Evolutionary conservation across 2,113 vertebrate species (phyloP).

Genomic region (Halcyon senegalensis): DNA sequence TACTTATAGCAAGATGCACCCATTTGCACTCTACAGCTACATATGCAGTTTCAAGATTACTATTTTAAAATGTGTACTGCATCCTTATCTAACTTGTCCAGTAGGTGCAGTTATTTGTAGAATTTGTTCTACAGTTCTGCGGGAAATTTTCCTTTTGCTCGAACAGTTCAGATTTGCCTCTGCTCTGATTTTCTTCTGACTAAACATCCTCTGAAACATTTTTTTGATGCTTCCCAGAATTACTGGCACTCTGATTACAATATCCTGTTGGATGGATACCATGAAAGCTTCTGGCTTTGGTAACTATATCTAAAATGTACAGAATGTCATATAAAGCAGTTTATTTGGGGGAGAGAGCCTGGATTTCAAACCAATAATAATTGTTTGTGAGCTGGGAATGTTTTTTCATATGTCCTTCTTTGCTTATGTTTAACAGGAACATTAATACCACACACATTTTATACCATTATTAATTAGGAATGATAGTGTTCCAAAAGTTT

Average conservation of each 20-base stretch:
- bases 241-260: slow-evolving; percentile 33
- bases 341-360: not conserved
- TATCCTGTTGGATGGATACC: slow-evolving; percentile 41
- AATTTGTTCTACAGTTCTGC: slow-evolving; percentile 63
- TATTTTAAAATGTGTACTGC: slow-evolving; percentile 29
- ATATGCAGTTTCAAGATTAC: slow-evolving; percentile 57
- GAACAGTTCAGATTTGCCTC: slow-evolving; percentile 6
- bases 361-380: not conserved
- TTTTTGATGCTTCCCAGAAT: slow-evolving; percentile 47
- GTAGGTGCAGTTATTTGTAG: slow-evolving; percentile 48
- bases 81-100: slow-evolving; percentile 65
- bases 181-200: slow-evolving; percentile 56
- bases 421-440: not conserved
- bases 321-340: slow-evolving; percentile 23
- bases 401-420: not conserved
- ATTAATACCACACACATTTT: not conserved
- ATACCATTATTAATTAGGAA: not conserved
- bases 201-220: slow-evolving; percentile 43
- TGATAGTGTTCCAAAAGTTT: not conserved
- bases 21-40: not conserved
- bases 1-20: not conserved
- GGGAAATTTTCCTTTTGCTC: slow-evolving; percentile 60
- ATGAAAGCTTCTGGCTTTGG: slow-evolving; percentile 23
- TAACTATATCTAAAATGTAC: not conserved
- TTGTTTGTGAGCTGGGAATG: not conserved